Conservation (phyloP, 2,113 vertebrate genomes). For the Calypte anna region DNA sequence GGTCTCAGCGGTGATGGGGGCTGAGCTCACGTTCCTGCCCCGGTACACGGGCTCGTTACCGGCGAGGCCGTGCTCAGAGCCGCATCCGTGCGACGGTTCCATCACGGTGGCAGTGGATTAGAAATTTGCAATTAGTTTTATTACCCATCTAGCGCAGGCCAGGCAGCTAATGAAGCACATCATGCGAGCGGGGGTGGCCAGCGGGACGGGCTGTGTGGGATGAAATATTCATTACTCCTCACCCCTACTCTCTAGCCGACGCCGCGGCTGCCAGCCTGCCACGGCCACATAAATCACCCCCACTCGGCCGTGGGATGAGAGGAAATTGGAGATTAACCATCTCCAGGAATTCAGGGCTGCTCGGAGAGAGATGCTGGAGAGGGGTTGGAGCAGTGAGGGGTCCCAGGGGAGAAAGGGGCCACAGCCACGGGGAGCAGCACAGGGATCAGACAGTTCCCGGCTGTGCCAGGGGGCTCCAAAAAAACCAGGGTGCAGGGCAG, state of each 20-base stretch:
- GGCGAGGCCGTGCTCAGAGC: not conserved
- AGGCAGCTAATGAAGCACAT: conserved; percentile 53
- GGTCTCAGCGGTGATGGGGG: rapidly evolving
- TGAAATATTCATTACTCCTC: not conserved
- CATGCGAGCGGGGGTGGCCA: not conserved
- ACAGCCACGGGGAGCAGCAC: not conserved
- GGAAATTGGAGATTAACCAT: not conserved
- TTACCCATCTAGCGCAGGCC: not conserved
- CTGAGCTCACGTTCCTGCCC: not conserved
- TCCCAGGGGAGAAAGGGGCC: no score
- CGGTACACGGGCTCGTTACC: rapidly evolving
- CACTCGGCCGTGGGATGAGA: rapidly evolving
- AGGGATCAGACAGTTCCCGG: not conserved
- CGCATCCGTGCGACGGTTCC: rapidly evolving
- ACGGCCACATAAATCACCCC: not conserved
- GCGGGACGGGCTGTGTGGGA: not conserved
- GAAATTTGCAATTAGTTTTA: conserved; percentile 52
- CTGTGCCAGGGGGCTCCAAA: rapidly evolving
- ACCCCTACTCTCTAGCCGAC: not conserved
- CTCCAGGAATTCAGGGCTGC: rapidly evolving
- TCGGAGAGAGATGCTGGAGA: not conserved
- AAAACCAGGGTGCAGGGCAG: not conserved
- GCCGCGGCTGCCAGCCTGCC: not conserved
- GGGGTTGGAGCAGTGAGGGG: not conserved
- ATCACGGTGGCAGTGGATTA: not conserved